Conservation (phyloP, 2,113 vertebrate genomes). For the Forbesichthys agassizii region DNA sequence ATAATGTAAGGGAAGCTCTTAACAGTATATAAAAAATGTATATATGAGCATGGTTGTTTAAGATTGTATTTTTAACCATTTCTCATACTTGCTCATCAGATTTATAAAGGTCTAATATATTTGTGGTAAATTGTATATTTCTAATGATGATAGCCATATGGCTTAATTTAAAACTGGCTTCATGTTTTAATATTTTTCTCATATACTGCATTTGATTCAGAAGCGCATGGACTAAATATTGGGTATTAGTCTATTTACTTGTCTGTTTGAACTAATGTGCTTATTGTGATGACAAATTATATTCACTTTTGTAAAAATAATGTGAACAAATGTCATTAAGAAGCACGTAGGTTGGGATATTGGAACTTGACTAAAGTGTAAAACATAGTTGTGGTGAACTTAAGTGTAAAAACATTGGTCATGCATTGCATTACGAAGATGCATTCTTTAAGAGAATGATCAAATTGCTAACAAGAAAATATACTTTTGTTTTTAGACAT, state of each 20-base stretch:
- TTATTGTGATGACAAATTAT: constrained; percentile 43
- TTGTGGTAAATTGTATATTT: constrained; percentile 71
- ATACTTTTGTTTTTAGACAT: constrained; percentile 74
- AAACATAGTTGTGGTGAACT: no score
- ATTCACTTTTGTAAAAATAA: constrained; percentile 1
- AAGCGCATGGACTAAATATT: constrained; percentile 45
- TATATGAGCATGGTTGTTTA: constrained; percentile 51
- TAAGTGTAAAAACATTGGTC: no score
- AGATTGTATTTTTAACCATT: constrained; percentile 74
- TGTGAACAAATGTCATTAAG: no score
- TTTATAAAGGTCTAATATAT: constrained; percentile 65
- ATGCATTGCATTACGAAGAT: not conserved
- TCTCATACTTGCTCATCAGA: constrained; percentile 37
- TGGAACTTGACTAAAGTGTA: no score
- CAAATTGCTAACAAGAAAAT: constrained; percentile 39
- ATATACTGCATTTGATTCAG: constrained; percentile 66
- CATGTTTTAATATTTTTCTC: constrained; percentile 41
- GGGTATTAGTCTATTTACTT: constrained; percentile 36
- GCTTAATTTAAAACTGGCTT: constrained; percentile 71
- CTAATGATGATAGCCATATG: constrained; percentile 56
- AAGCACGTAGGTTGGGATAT: no score
- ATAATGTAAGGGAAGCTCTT: constrained; percentile 24
- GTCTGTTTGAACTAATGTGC: constrained; percentile 39
- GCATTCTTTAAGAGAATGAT: constrained; percentile 34
- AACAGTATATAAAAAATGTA: constrained; percentile 4